phyloP scores from a whole-genome alignment of 2,797 vertebrate genomes.

The Poeciliopsis paucimaculata region DNA sequence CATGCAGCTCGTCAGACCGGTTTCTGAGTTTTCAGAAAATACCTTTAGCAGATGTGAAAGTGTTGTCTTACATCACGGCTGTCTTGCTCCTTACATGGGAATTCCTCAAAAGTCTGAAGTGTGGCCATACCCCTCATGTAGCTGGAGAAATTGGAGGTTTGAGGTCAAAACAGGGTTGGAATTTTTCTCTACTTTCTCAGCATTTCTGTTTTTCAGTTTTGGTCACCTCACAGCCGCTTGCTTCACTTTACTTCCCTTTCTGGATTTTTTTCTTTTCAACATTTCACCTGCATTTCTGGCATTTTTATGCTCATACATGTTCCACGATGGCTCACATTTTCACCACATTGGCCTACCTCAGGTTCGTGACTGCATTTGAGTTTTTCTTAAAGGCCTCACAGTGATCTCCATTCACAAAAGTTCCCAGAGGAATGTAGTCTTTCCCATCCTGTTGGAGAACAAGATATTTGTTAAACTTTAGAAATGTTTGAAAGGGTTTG shows the following conservation, averaged over 20 bases:
- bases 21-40: neutral
- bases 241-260: slow-evolving; percentile 1
- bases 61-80: slow-evolving; percentile 74
- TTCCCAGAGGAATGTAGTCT: slow-evolving; percentile 90
- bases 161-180: slow-evolving; percentile 16
- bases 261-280: neutral
- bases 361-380: slow-evolving; percentile 71
- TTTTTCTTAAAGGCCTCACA: slow-evolving; percentile 51
- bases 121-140: slow-evolving; percentile 83
- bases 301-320: neutral
- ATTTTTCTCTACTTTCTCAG: slow-evolving; percentile 22
- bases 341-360: slow-evolving; percentile 63
- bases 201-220: slow-evolving; percentile 12
- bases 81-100: slow-evolving; percentile 71
- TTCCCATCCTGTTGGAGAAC: slow-evolving; percentile 86
- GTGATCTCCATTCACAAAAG: slow-evolving; percentile 66
- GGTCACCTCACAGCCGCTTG: neutral
- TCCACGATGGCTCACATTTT: neutral
- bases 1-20: neutral
- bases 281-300: neutral
- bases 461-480: neutral
- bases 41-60: slow-evolving; percentile 30
- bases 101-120: slow-evolving; percentile 88
- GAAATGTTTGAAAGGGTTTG: neutral
- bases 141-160: slow-evolving; percentile 62